Evolutionary conservation across 2,797 vertebrate species (phyloP).

Genomic region (Anableps anableps): DNA sequence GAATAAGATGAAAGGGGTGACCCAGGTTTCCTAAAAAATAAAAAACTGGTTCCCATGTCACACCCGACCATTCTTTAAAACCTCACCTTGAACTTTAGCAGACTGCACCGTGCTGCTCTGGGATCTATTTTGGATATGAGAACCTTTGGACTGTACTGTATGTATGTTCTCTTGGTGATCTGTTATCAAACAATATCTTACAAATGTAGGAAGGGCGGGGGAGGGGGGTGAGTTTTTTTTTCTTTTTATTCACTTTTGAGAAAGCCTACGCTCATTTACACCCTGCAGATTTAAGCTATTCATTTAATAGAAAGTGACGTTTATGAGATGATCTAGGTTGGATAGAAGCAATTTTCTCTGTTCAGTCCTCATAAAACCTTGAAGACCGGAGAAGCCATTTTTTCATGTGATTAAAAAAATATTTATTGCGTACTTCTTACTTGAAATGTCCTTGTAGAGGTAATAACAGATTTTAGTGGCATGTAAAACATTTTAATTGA

Average conservation of each 20-base stretch:
- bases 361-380: constrained; percentile 32
- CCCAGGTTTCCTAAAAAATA: constrained; percentile 70
- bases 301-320: constrained; percentile 31
- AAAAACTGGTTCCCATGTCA: constrained; percentile 56
- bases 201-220: constrained; percentile 40
- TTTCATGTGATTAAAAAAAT: constrained; percentile 7
- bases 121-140: constrained; percentile 58
- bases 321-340: constrained; percentile 46
- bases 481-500: constrained; percentile 31
- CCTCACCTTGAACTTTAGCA: constrained; percentile 51
- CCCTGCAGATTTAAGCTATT: constrained; percentile 29
- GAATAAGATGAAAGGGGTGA: constrained; percentile 71
- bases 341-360: constrained; percentile 38
- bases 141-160: constrained; percentile 60
- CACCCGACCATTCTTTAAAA: constrained; percentile 36
- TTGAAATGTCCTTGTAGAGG: constrained; percentile 14
- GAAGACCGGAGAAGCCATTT: constrained; percentile 12
- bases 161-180: constrained; percentile 56
- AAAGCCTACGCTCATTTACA: constrained; percentile 30
- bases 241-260: constrained; percentile 15
- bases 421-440: background rate
- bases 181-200: constrained; percentile 41
- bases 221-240: background rate
- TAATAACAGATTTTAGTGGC: constrained; percentile 10
- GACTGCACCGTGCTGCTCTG: constrained; percentile 50